A percentile compares a stretch with the other conserved stretches of the same genome.
phyloP scores from a whole-genome alignment of 2,113 vertebrate species.

The Ammodytes marinus region DNA sequence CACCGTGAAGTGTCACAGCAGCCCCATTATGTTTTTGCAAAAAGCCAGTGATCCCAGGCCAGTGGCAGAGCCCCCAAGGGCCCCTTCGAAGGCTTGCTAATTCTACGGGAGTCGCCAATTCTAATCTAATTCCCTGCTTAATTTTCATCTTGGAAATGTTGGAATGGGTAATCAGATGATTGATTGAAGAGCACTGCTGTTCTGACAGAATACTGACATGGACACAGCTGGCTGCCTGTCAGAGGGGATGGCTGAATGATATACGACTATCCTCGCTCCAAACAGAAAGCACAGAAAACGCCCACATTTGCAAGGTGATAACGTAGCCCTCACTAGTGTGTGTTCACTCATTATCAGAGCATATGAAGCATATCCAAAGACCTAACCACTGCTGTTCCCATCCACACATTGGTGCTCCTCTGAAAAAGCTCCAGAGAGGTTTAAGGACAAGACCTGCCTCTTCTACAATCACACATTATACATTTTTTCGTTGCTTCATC shows the following conservation, averaged over 20 bases:
- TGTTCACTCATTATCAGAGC: conserved; percentile 48
- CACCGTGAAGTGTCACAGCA: conserved; percentile 46
- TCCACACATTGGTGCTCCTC: not conserved
- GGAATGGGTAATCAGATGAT: conserved; percentile 75
- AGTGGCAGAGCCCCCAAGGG: not conserved
- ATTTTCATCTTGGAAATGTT: conserved; percentile 64
- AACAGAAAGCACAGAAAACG: conserved; percentile 63
- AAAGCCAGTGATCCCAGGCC: conserved; percentile 25
- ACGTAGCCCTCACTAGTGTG: not conserved
- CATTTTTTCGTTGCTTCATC: conserved; percentile 1
- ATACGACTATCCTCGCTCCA: conserved; percentile 49
- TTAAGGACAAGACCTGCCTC: not conserved
- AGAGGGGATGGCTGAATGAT: conserved; percentile 69
- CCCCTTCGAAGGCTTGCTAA: conserved; percentile 31
- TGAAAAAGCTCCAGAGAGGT: conserved; percentile 5
- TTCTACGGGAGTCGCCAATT: conserved; percentile 49
- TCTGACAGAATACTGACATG: conserved; percentile 76
- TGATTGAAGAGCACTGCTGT: conserved; percentile 72
- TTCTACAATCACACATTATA: not conserved
- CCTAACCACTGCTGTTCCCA: conserved; percentile 13
- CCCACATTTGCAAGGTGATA: conserved; percentile 53
- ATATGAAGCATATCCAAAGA: conserved; percentile 26
- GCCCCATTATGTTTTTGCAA: conserved; percentile 66
- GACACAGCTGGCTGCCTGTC: conserved; percentile 80
- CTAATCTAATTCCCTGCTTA: conserved; percentile 53